Percentiles rank a stretch among this genome's conserved stretches.
phyloP scores from a whole-genome alignment of 2,888 invertebrate genomes.

The Cerastoderma edule region DNA sequence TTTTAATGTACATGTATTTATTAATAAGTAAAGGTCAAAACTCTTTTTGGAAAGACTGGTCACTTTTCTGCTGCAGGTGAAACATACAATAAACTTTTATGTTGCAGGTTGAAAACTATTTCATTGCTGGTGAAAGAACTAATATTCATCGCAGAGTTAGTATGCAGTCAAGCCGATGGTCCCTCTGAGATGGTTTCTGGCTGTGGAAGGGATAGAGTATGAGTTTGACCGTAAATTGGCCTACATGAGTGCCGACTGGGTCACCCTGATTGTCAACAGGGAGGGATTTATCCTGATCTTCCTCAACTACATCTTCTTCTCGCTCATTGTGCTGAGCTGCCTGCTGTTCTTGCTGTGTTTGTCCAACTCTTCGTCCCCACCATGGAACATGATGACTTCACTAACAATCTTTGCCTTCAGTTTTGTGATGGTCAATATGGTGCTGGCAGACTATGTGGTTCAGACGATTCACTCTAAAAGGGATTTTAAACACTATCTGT shows the following conservation, averaged over 20 bases:
- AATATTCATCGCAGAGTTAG: no score
- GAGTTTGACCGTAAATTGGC: neutral
- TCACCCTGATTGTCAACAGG: constrained; percentile 73
- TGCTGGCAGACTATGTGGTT: constrained; percentile 80
- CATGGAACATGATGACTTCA: constrained; percentile 68
- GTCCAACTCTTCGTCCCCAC: constrained; percentile 68
- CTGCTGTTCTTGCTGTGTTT: constrained; percentile 71
- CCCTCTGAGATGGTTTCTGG: constrained; percentile 1
- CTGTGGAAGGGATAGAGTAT: neutral
- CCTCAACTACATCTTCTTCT: constrained; percentile 81
- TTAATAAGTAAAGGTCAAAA: no score
- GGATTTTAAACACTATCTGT: constrained; percentile 71
- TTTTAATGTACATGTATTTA: no score
- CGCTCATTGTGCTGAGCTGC: constrained; percentile 75
- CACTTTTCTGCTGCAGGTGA: no score
- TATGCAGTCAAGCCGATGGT: no score
- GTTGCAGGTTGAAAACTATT: no score
- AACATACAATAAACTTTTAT: no score
- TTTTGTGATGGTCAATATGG: constrained; percentile 78
- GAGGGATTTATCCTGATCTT: constrained; percentile 79
- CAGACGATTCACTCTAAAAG: constrained; percentile 77
- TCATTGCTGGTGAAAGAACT: no score
- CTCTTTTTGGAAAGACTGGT: no score
- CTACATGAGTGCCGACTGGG: constrained; percentile 75
- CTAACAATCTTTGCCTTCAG: constrained; percentile 76